A percentile compares a stretch with the other conserved stretches of the same genome.
phyloP scores from a whole-genome alignment of 2,113 vertebrate genomes.

The Cheirogaleus medius region DNA sequence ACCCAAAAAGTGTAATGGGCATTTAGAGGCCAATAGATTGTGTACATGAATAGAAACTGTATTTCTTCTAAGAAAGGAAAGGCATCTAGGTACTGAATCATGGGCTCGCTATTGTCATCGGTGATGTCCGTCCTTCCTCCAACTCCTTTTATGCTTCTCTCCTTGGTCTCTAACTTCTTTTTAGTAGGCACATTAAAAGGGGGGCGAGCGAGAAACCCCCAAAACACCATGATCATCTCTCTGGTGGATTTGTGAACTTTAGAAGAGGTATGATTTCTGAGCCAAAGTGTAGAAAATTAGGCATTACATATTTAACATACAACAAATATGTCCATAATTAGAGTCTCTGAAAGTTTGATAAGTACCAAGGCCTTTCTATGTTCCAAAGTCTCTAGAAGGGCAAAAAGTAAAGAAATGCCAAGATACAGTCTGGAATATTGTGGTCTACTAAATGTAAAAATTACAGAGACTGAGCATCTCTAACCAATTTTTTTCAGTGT shows the following conservation, averaged over 20 bases:
- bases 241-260: background rate
- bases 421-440: background rate
- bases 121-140: background rate
- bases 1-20: background rate
- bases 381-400: background rate
- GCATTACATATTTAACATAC: background rate
- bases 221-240: background rate
- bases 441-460: background rate
- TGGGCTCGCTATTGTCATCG: fast-evolving
- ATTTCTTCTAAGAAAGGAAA: background rate
- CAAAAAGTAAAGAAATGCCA: background rate
- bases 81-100: background rate
- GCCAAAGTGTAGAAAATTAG: background rate
- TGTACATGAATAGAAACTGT: background rate
- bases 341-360: background rate
- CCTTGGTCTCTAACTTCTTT: background rate
- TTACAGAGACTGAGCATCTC: background rate
- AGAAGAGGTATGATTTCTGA: background rate
- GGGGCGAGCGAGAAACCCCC: no score
- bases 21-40: background rate
- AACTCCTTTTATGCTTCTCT: background rate
- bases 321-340: background rate
- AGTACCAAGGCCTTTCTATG: background rate
- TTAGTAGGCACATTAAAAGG: background rate
- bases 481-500: background rate